Base-by-base conservation (phyloP, 1,140 invertebrate species). In the Neodiprion fabricii region DNA sequence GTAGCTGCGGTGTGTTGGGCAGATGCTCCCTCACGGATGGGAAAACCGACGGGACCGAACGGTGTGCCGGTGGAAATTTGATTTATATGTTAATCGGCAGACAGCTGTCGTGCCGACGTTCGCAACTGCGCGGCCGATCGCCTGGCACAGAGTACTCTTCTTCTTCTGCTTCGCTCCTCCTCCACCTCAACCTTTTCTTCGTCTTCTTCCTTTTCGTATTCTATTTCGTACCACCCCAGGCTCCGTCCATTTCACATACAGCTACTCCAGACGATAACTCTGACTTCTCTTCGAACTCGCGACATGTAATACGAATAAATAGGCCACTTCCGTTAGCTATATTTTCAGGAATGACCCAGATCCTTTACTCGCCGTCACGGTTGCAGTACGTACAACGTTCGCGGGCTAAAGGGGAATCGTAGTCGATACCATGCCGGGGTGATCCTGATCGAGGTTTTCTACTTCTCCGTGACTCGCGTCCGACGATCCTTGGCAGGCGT, bases 31-130 rank as follows among this genome's bases (percentile, higher is more conserved):
- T 40, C 28, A 40, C 28, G 28, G 28, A 40, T 40, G 28, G 28
- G 5, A 40, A 40, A 40, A 5, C 28, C 28, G 28, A 40, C 28
- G 28, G 28, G 28, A 53, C 23, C 73, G 71, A 75, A 49, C 70
- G 1, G 2, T 70, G 68, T 70, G 14, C 70, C 70, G 70, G 78
- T 14, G 21, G 61, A 78, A 72, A 77, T 81, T 81, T 81, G 78
- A 81, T 81, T 81, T 81, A 81, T 81, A 81, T 81, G 80, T 81
- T 81, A 81, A 81, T 81, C 80, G 77, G n/a, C 72, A 76, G 75
- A 75, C 79, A 75, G 50, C 74, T 74, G 79, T 79, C 77, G 66
- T 71, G 72, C 71, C 79, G 74, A 72, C 74, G 77, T 78, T 70
- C 74, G 71, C 74, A 74, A 77, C 72, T 69, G 75, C 73, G 47